A percentile compares a stretch with the other conserved stretches of the same genome.
Conservation (phyloP, 2,888 invertebrate species). For the Cyclophora albipunctata region DNA sequence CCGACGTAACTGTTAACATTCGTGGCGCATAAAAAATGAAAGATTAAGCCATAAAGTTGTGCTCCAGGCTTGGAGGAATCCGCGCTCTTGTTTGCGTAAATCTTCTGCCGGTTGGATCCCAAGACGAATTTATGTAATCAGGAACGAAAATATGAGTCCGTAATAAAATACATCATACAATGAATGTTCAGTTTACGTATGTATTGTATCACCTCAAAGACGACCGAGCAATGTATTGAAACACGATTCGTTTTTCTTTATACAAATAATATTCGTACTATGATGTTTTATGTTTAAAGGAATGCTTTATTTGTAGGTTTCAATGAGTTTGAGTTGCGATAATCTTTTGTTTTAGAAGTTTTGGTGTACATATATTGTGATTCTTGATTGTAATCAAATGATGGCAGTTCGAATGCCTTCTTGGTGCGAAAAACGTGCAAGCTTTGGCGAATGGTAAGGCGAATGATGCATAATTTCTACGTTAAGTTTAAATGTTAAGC, state of each 20-base stretch:
- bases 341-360: too few species aligned
- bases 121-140: slow-evolving; percentile 31
- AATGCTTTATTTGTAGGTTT: too few species aligned
- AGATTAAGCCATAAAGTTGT: slow-evolving; percentile 29
- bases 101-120: slow-evolving; percentile 22
- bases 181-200: slow-evolving; percentile 8
- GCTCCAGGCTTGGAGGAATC: slow-evolving; percentile 20
- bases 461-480: too few species aligned
- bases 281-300: neutral
- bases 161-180: slow-evolving; percentile 26
- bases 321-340: too few species aligned
- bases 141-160: slow-evolving; percentile 24
- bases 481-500: too few species aligned
- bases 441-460: too few species aligned
- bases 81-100: slow-evolving; percentile 28
- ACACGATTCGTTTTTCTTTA: neutral
- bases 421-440: too few species aligned
- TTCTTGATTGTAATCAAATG: too few species aligned
- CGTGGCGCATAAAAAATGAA: slow-evolving; percentile 26
- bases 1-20: slow-evolving; percentile 3
- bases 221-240: neutral
- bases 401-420: too few species aligned
- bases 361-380: too few species aligned
- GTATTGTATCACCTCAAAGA: slow-evolving; percentile 3
- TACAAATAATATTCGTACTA: neutral